A percentile compares a stretch with the other conserved stretches of the same genome.
These are phyloP conservation scores for Drosophila diplacantha DNA, from an alignment of 2,888 invertebrate species.

Conservation along the genomic window DNA sequence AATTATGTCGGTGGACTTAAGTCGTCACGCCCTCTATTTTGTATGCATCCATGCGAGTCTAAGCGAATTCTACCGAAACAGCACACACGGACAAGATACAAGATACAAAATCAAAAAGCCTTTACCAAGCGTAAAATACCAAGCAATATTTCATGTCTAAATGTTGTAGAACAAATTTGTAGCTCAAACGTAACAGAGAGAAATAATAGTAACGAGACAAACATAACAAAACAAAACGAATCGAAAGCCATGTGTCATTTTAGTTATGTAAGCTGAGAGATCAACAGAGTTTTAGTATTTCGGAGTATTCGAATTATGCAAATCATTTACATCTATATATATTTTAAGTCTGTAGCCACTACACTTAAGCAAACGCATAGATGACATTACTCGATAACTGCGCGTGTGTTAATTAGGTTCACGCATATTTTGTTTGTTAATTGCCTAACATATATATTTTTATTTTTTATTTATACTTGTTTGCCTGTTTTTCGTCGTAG, in stretches of 20 bases:
- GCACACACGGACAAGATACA: conserved; percentile 31
- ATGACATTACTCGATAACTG: conserved; percentile 32
- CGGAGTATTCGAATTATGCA: conserved; percentile 65
- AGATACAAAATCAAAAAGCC: conserved; percentile 63
- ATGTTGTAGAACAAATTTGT: conserved; percentile 60
- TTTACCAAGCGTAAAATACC: conserved; percentile 59
- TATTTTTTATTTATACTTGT: conserved; percentile 30
- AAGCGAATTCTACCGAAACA: conserved; percentile 34
- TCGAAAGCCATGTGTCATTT: conserved; percentile 59
- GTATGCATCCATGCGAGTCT: conserved; percentile 28
- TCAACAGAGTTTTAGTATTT: conserved; percentile 29
- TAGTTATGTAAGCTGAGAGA: conserved; percentile 53
- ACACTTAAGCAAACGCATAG: conserved; percentile 50
- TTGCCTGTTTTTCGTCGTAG: conserved; percentile 27
- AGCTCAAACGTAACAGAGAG: conserved; percentile 42
- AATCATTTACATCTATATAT: conserved; percentile 37
- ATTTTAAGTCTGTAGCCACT: conserved; percentile 45
- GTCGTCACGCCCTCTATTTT: neutral
- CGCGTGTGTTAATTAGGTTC: conserved; percentile 31
- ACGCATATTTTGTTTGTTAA: conserved; percentile 34
- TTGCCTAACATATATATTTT: conserved; percentile 27
- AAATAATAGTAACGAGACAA: conserved; percentile 10
- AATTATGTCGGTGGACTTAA: neutral
- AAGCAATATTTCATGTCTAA: conserved; percentile 70
- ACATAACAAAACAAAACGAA: conserved; percentile 14